Conservation (phyloP, 2,888 invertebrate species). For the Hololepta plana region DNA sequence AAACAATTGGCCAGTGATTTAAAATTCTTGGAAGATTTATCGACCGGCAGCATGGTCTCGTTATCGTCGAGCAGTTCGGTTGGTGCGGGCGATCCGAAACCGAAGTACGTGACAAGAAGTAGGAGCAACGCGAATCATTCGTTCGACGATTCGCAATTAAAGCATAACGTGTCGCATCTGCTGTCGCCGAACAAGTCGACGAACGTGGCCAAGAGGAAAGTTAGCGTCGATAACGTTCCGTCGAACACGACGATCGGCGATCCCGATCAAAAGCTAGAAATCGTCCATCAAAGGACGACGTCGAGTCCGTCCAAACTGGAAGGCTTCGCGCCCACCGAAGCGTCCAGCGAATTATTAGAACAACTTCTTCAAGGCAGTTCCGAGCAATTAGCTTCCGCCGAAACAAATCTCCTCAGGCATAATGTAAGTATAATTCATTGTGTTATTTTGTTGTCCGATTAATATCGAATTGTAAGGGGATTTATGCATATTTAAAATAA, state of each 20-base stretch:
- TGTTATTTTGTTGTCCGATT: constrained; percentile 9
- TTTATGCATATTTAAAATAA: too few species aligned
- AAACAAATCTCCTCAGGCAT: constrained; percentile 13
- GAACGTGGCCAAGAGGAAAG: constrained; percentile 19
- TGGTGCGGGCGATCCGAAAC: constrained; percentile 16
- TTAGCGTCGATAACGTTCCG: constrained; percentile 22
- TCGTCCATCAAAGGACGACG: constrained; percentile 57
- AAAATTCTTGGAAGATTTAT: constrained; percentile 31
- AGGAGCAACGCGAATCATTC: constrained; percentile 34
- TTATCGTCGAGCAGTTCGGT: constrained; percentile 16
- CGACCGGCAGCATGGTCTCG: constrained; percentile 16
- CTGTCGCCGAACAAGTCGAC: too few species aligned
- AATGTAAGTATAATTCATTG: constrained; percentile 19
- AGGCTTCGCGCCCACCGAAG: constrained; percentile 31
- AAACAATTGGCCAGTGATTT: constrained; percentile 39
- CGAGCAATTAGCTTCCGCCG: constrained; percentile 42
- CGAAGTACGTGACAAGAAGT: constrained; percentile 16
- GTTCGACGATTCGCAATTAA: constrained; percentile 31
- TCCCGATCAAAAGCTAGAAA: constrained; percentile 28
- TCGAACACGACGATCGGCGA: constrained; percentile 22
- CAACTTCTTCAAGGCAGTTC: constrained; percentile 64
- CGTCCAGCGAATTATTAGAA: constrained; percentile 51
- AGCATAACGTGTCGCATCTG: constrained; percentile 10
- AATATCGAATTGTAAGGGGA: too few species aligned
- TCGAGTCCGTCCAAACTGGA: constrained; percentile 65